Percentiles rank a stretch among this genome's conserved stretches.
These are phyloP conservation scores for Eupithecia insigniata DNA, from an alignment of 2,888 invertebrate genomes.

Conservation along the genomic window DNA sequence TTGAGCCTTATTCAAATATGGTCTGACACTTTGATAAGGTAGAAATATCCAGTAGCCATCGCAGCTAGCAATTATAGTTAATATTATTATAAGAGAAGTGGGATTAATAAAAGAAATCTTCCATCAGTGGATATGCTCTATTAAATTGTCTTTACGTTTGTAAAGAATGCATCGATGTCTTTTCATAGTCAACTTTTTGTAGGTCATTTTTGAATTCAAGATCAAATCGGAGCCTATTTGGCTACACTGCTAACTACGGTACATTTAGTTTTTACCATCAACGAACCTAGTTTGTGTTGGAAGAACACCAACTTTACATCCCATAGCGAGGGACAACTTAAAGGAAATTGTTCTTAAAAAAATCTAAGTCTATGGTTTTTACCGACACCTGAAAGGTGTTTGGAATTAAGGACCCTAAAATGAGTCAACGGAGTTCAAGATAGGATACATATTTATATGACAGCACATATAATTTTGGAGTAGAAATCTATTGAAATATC, in stretches of 20 bases:
- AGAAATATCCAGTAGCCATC: constrained; percentile 38
- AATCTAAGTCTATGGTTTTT: not conserved
- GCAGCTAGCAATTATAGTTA: constrained; percentile 43
- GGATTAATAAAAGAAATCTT: constrained; percentile 26
- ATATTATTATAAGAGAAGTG: constrained; percentile 39
- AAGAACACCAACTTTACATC: no score
- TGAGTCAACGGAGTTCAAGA: not conserved
- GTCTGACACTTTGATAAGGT: constrained; percentile 43
- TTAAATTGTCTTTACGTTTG: constrained; percentile 3
- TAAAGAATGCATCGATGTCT: constrained; percentile 3
- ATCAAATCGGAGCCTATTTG: not conserved
- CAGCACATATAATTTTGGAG: not conserved
- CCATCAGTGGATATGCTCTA: constrained; percentile 3
- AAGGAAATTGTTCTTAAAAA: no score
- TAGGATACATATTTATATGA: not conserved
- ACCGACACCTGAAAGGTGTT: not conserved
- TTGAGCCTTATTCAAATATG: constrained; percentile 43
- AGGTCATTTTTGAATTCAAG: no score
- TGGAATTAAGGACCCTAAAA: not conserved
- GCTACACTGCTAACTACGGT: no score
- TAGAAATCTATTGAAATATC: not conserved
- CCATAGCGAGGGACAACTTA: no score
- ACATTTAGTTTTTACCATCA: no score
- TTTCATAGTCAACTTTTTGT: not conserved
- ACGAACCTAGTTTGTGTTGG: no score